Evolutionary conservation across 2,888 invertebrate species (phyloP), one percentile per base, ranked within the genome.

Genomic region (Biston betularia): DNA sequence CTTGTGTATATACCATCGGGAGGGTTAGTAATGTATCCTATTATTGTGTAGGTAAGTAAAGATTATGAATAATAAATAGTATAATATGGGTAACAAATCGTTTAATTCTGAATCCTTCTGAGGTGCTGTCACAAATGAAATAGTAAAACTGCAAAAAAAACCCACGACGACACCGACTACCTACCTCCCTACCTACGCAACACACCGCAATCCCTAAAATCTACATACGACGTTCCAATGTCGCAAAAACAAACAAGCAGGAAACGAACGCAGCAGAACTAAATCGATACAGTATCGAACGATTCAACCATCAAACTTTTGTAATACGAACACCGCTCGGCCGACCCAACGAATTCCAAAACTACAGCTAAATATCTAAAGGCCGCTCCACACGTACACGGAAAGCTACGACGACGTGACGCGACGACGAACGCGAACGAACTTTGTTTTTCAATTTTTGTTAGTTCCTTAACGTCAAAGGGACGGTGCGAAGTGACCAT

Each of bases 181-280:
- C 84, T 82, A 85, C 84, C 83, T 84, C 84, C 87, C 84, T 82
- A 85, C 84, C 83, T 83, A 64, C 67, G 66, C 82, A 80, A 85
- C 83, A 82, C 83, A 89, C 91, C 92, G 86, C 92, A 91, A 90
- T 89, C 91, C 90, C 86, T 82, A 90, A 92, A 92, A 91, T 90
- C 90, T 90, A 91, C 90, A 91, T 89, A 85, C 84, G 89, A 85
- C 84, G 84, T 84, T 80, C 81, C 83, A 88, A 87, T 88, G 71
- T 85, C 70, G 75, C 77, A 81, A 89, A 90, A 92, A 92, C 83
- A 90, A 90, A 90, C 86, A 86, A 88, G 81, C 78, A 76, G 63
- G 75, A 75, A 77, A 84, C 82, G 82, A 83, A 79, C 84, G 83
- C 83, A 85, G 81, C 79, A 81, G 85, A 82, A 82, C 83, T 83